These are phyloP conservation scores for Raillietiella orientalis DNA, from an alignment of 2,888 invertebrate species.

Conservation along the genomic window DNA sequence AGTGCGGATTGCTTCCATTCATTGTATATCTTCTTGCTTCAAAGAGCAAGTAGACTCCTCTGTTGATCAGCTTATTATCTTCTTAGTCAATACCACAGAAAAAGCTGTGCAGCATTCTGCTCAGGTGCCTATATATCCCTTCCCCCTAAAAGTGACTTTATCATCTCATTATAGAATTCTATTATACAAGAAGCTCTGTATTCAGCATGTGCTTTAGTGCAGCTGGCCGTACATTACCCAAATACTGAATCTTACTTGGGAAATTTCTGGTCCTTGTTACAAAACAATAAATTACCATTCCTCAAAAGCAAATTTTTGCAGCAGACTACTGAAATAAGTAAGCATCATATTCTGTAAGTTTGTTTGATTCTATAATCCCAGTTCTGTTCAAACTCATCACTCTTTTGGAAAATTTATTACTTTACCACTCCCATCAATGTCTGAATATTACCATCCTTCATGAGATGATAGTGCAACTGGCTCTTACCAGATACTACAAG, in stretches of 20 bases:
- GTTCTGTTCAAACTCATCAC: slow-evolving; percentile 33
- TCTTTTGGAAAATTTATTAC: slow-evolving; percentile 33
- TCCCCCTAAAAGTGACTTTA: not conserved
- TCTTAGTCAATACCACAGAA: slow-evolving; percentile 33
- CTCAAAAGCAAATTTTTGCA: slow-evolving; percentile 46
- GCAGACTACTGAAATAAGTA: slow-evolving; percentile 30
- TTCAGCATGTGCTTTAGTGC: slow-evolving; percentile 29
- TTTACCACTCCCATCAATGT: slow-evolving; percentile 29
- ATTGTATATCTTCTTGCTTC: slow-evolving; percentile 32
- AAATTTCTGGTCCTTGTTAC: slow-evolving; percentile 30
- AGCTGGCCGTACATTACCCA: slow-evolving; percentile 19
- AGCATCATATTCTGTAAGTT: slow-evolving; percentile 6
- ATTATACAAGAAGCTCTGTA: slow-evolving; percentile 35
- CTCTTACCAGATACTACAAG: too few species aligned
- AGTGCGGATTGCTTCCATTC: slow-evolving; percentile 43
- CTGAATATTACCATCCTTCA: too few species aligned
- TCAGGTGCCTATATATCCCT: slow-evolving; percentile 17
- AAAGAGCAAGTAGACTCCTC: slow-evolving; percentile 10
- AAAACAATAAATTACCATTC: slow-evolving; percentile 44
- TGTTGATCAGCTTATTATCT: slow-evolving; percentile 18
- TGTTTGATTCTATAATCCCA: too few species aligned
- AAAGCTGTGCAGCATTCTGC: slow-evolving; percentile 37
- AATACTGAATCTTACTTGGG: slow-evolving; percentile 15
- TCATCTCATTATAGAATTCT: slow-evolving; percentile 13
- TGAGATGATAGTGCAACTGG: too few species aligned